Percentiles rank a stretch among this genome's conserved stretches.
Evolutionary conservation across 2,797 vertebrate genomes (phyloP).

Genomic region (Platyrinchus mystaceus): DNA sequence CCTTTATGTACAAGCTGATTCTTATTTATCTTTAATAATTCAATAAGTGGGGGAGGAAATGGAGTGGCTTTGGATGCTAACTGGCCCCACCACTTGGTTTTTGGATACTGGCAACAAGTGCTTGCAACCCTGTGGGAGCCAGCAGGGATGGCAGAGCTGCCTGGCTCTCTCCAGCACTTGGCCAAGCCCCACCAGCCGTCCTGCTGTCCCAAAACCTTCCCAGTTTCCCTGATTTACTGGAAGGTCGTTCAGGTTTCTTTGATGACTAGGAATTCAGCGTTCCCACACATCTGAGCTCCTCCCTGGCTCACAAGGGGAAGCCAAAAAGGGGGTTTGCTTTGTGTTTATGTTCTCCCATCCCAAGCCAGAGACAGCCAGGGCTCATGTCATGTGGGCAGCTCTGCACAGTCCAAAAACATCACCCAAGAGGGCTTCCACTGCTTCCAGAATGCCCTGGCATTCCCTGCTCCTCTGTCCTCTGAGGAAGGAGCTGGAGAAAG

Average conservation of each 20-base stretch:
- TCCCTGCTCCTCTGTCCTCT: neutral
- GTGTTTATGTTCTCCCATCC: neutral
- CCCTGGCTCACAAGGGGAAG: accelerated
- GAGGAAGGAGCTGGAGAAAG: accelerated
- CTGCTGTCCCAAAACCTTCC: neutral
- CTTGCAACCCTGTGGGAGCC: neutral
- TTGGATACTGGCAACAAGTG: neutral
- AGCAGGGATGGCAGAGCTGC: neutral
- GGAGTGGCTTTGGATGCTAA: neutral
- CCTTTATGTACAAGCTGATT: neutral
- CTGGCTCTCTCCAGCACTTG: neutral
- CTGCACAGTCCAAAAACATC: neutral
- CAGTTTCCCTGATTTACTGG: neutral
- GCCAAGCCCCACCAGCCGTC: neutral
- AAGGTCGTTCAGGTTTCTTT: neutral
- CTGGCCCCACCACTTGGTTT: neutral
- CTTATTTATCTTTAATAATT: conserved; percentile 1
- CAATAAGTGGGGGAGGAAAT: neutral
- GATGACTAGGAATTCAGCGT: accelerated
- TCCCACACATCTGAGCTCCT: neutral
- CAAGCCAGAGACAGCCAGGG: neutral
- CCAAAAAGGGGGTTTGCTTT: neutral
- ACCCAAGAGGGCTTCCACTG: accelerated
- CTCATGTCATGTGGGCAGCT: accelerated
- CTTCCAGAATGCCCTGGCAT: neutral